Conservation (phyloP, 2,888 invertebrate genomes). For the Eupithecia subfuscata region DNA sequence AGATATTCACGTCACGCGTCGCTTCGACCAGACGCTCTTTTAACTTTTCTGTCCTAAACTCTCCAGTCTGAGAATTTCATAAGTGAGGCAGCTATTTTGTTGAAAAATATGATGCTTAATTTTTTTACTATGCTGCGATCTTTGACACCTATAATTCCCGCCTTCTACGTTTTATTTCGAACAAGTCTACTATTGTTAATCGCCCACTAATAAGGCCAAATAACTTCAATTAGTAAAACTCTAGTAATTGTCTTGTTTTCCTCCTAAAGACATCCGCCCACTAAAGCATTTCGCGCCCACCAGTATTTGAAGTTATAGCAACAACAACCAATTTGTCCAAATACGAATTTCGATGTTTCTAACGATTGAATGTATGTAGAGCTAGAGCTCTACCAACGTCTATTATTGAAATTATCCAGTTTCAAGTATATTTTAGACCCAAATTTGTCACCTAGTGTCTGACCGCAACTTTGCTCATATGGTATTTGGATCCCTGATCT, state of each 20-base stretch:
- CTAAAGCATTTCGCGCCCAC: not conserved
- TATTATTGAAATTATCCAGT: not conserved
- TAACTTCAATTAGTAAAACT: slow-evolving; percentile 32
- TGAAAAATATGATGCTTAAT: too few species aligned
- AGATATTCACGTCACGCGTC: too few species aligned
- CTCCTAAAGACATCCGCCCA: slow-evolving; percentile 2
- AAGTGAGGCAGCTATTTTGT: too few species aligned
- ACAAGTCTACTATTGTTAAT: not conserved
- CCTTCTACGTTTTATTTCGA: not conserved
- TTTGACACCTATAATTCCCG: too few species aligned
- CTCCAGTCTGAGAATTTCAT: too few species aligned
- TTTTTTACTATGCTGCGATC: too few species aligned
- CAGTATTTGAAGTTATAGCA: not conserved
- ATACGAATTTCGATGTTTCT: not conserved
- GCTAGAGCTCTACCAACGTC: not conserved
- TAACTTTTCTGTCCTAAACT: too few species aligned
- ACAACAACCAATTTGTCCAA: not conserved
- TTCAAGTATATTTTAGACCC: not conserved
- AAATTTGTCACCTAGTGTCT: not conserved
- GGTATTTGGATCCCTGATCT: not conserved
- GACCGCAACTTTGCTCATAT: not conserved
- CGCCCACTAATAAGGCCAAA: slow-evolving; percentile 19
- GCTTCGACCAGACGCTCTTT: too few species aligned
- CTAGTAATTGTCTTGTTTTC: slow-evolving; percentile 34
- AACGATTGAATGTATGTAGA: not conserved